Conservation (phyloP, 2,888 invertebrate species). For the Actias luna region DNA sequence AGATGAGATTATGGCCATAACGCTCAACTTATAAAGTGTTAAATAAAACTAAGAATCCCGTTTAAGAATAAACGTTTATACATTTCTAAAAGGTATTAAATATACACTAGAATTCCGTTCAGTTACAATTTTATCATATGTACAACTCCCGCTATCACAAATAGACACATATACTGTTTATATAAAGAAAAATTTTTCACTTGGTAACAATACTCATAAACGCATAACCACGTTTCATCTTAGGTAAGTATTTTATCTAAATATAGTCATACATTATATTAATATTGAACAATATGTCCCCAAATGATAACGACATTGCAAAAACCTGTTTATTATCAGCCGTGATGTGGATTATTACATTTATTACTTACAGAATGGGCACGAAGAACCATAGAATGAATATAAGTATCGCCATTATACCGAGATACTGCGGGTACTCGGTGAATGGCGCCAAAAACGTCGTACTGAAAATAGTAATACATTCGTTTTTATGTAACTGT, state of each 20-base stretch:
- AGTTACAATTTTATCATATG: too few species aligned
- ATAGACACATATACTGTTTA: too few species aligned
- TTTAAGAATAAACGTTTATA: too few species aligned
- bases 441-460: conserved; percentile 83
- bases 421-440: conserved; percentile 84
- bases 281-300: conserved; percentile 11
- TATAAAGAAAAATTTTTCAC: too few species aligned
- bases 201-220: background rate
- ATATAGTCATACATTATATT: conserved; percentile 2
- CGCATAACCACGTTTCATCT: background rate
- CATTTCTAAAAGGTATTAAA: too few species aligned
- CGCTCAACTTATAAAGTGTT: too few species aligned
- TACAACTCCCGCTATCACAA: too few species aligned
- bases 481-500: conserved; percentile 3
- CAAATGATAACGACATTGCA: conserved; percentile 10
- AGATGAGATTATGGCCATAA: too few species aligned
- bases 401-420: conserved; percentile 83
- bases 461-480: conserved; percentile 59
- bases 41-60: too few species aligned
- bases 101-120: too few species aligned
- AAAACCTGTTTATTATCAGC: conserved; percentile 17
- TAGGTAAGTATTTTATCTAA: conserved; percentile 15
- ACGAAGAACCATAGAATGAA: conserved; percentile 84
- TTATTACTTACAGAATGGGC: conserved; percentile 82
- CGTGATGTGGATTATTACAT: conserved; percentile 18